These are phyloP conservation scores for Caenorhabditis tropicalis DNA, from an alignment of 1,140 invertebrate species.

Conservation along the genomic window DNA sequence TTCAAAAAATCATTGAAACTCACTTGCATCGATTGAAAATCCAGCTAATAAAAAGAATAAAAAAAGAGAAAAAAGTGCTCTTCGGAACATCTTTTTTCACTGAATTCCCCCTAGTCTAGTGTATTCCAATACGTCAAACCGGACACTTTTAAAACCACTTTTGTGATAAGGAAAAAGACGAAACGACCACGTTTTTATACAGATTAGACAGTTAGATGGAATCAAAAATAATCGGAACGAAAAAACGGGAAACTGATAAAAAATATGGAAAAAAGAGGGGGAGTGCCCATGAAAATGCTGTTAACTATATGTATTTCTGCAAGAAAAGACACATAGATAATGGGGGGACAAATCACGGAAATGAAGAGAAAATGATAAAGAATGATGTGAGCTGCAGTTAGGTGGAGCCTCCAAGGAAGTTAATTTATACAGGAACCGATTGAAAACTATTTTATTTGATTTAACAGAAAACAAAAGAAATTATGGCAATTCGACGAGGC, in stretches of 20 bases:
- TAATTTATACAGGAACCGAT: too few species aligned
- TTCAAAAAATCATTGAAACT: background rate
- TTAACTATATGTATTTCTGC: constrained; percentile 6
- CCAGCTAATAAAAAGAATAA: background rate
- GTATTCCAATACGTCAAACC: background rate
- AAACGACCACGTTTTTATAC: constrained; percentile 29
- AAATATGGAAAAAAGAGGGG: background rate
- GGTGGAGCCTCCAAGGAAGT: background rate
- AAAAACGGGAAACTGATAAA: background rate
- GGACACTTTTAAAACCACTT: background rate
- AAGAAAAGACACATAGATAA: background rate
- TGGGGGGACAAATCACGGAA: constrained; percentile 9
- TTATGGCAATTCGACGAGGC: background rate
- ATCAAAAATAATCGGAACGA: constrained; percentile 12
- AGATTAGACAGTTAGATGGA: background rate
- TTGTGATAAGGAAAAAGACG: background rate
- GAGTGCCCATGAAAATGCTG: background rate
- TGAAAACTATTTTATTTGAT: too few species aligned
- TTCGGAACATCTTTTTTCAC: background rate
- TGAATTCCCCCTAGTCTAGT: constrained; percentile 42
- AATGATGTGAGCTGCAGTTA: background rate
- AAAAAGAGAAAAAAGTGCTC: background rate
- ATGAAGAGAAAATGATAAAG: background rate
- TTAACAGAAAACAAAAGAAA: too few species aligned
- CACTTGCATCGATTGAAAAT: background rate